These are phyloP conservation scores for Drosophila equinoxialis DNA, from an alignment of 1,140 invertebrate species.

Conservation along the genomic window DNA sequence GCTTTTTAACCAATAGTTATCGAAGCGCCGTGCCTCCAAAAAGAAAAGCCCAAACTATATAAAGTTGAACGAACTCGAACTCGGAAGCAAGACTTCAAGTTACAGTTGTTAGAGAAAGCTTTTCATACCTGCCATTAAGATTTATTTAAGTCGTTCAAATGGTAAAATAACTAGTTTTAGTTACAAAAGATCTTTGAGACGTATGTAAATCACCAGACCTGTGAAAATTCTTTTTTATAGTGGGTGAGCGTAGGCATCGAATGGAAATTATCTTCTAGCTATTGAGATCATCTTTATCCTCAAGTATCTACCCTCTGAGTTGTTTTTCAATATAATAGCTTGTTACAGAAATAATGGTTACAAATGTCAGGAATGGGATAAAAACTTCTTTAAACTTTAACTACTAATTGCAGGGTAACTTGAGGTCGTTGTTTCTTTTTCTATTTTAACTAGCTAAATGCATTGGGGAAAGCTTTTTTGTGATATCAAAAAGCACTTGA, in stretches of 20 bases:
- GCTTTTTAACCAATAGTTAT: not conserved
- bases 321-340: no score
- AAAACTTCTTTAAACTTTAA: not conserved
- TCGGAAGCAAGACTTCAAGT: conserved; percentile 37
- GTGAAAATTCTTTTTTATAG: no score
- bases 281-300: no score
- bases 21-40: conserved; percentile 39
- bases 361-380: no score
- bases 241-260: no score
- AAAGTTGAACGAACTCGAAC: conserved; percentile 67
- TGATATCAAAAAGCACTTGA: conserved; percentile 14
- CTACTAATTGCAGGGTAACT: not conserved
- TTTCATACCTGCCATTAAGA: conserved; percentile 15
- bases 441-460: not conserved
- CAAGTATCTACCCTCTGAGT: no score
- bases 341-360: no score
- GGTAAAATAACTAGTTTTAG: not conserved
- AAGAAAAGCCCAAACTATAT: conserved; percentile 6
- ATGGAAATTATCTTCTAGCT: no score
- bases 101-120: conserved; percentile 32
- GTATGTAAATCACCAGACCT: no score
- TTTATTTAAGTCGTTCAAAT: conserved; percentile 37
- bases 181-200: no score
- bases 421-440: not conserved
- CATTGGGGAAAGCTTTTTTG: conserved; percentile 2